Evolutionary conservation across 2,888 invertebrate genomes (phyloP).

Genomic region (Eupeodes latifasciatus): DNA sequence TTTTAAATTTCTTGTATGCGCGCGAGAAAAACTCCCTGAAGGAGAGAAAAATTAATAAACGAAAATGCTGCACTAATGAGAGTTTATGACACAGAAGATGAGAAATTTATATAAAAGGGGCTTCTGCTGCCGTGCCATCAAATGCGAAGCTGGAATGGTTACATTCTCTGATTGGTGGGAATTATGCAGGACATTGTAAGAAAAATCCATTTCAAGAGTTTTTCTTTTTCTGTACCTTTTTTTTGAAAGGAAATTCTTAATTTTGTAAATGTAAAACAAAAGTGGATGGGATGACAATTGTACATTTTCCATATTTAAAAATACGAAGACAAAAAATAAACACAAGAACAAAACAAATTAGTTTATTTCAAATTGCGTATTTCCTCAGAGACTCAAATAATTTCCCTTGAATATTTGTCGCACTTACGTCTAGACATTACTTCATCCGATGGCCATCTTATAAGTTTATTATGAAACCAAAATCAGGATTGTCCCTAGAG

Average conservation of each 20-base stretch:
- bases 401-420: neutral
- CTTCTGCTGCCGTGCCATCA: slow-evolving; percentile 1
- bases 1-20: slow-evolving; percentile 13
- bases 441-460: too few relatives aligned
- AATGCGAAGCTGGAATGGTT: slow-evolving; percentile 21
- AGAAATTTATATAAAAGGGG: slow-evolving; percentile 30
- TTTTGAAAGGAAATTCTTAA: slow-evolving; percentile 34
- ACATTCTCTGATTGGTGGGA: slow-evolving; percentile 56
- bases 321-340: neutral
- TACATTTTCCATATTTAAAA: neutral
- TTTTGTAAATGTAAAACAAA: slow-evolving; percentile 26
- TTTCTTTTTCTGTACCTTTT: neutral
- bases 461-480: neutral
- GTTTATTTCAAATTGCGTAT: slow-evolving; percentile 4
- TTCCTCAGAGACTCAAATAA: neutral
- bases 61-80: slow-evolving; percentile 76
- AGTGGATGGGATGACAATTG: slow-evolving; percentile 21
- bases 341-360: neutral
- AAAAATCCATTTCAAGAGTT: slow-evolving; percentile 7
- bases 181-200: slow-evolving; percentile 27
- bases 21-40: slow-evolving; percentile 55
- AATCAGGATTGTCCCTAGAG: neutral
- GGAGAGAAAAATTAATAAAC: slow-evolving; percentile 73
- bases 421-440: slow-evolving; percentile 19
- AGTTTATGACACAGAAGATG: slow-evolving; percentile 74